Conservation (phyloP, 2,113 vertebrate genomes). For the Dasyprocta punctata region DNA sequence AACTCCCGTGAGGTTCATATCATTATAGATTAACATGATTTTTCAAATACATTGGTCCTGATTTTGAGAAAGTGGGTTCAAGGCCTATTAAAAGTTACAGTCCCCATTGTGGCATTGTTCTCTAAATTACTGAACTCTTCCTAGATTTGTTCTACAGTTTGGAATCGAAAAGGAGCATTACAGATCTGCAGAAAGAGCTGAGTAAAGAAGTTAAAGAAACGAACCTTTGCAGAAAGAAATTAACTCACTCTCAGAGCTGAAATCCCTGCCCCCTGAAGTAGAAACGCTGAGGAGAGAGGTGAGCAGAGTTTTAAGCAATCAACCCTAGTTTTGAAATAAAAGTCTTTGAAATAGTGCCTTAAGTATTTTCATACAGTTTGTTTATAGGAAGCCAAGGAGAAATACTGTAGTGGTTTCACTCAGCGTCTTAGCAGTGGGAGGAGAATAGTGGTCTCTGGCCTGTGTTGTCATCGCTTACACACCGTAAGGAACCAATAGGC, state of each 20-base stretch:
- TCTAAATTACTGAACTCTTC: constrained; percentile 47
- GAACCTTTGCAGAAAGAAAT: constrained; percentile 81
- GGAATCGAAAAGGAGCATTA: constrained; percentile 87
- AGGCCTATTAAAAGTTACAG: constrained; percentile 8
- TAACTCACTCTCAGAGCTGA: constrained; percentile 81
- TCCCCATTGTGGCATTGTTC: not conserved
- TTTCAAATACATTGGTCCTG: not conserved
- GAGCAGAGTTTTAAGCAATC: constrained; percentile 51
- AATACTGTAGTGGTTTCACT: not conserved
- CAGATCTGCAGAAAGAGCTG: constrained; percentile 86
- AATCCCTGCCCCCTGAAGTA: constrained; percentile 77
- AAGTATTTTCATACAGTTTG: not conserved
- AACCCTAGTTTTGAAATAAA: constrained; percentile 8
- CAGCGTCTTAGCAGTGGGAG: not conserved
- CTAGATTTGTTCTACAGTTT: constrained; percentile 80
- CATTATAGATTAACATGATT: constrained; percentile 25
- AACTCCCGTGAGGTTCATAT: constrained; percentile 12
- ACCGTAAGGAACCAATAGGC: not conserved
- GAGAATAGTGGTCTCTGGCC: not conserved
- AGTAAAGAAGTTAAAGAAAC: constrained; percentile 84
- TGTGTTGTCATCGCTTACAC: not conserved
- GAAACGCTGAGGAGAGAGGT: constrained; percentile 88
- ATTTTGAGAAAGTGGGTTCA: not conserved
- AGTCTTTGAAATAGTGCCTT: not conserved
- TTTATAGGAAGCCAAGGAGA: not conserved